These are phyloP conservation scores for Tipula unca DNA, from an alignment of 2,888 invertebrate species.

Conservation along the genomic window DNA sequence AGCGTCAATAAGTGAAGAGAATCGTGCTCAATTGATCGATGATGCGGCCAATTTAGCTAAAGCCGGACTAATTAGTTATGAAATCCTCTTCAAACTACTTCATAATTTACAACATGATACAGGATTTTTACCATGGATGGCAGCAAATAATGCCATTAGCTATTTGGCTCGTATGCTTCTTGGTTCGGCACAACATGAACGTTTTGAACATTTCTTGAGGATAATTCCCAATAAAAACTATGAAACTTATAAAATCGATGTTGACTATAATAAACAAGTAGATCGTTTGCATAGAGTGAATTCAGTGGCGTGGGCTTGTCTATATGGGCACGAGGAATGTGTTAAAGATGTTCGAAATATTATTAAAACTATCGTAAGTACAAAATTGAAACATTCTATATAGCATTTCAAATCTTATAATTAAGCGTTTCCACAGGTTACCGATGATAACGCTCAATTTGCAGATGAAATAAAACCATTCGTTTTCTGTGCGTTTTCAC, in stretches of 20 bases:
- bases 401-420: not conserved
- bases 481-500: not conserved
- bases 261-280: not conserved
- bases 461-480: not conserved
- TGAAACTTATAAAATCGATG: not conserved
- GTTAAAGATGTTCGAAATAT: not conserved
- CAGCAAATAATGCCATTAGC: slow-evolving; percentile 15
- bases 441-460: not conserved
- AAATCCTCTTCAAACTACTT: slow-evolving; percentile 48
- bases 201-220: not conserved
- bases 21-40: slow-evolving; percentile 62
- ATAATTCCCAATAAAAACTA: not conserved
- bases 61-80: slow-evolving; percentile 46
- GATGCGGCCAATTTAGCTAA: slow-evolving; percentile 56
- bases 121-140: slow-evolving; percentile 58
- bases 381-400: not conserved
- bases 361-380: not conserved
- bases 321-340: not conserved
- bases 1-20: slow-evolving; percentile 47
- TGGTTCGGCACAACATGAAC: not conserved
- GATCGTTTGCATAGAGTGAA: not conserved
- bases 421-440: not conserved
- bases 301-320: not conserved
- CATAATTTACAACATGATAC: slow-evolving; percentile 49
- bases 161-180: not conserved